Conservation (phyloP, 2,797 vertebrate genomes). For the Zalophus californianus region DNA sequence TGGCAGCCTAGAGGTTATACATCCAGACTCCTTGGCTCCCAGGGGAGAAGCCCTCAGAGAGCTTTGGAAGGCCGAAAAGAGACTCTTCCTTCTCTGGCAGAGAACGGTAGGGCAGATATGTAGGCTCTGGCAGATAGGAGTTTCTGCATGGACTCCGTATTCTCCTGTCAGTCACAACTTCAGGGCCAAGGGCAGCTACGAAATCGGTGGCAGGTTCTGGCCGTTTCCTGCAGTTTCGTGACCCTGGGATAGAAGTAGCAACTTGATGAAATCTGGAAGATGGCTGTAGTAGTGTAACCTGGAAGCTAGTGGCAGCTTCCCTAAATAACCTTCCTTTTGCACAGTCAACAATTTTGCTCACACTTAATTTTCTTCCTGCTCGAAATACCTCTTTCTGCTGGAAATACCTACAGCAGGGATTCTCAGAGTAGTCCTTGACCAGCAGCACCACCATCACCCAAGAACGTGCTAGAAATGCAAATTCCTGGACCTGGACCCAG, state of each 20-base stretch:
- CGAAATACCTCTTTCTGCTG: background rate
- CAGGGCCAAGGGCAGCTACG: background rate
- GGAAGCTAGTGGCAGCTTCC: background rate
- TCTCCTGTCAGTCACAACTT: background rate
- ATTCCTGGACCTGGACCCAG: background rate
- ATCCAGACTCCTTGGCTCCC: background rate
- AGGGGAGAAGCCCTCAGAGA: background rate
- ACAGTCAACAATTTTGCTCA: background rate
- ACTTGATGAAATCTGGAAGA: background rate
- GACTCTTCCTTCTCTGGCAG: background rate
- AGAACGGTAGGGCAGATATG: accelerated
- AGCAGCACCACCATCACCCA: background rate
- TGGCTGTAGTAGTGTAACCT: background rate
- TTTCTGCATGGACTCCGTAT: background rate
- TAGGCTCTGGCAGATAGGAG: background rate
- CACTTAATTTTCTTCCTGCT: background rate
- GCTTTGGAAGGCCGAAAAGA: background rate
- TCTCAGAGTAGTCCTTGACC: background rate
- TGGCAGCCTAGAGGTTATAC: background rate
- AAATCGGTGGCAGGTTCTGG: background rate
- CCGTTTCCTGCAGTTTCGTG: background rate
- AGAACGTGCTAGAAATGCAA: background rate
- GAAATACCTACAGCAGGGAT: background rate
- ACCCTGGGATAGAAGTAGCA: background rate
- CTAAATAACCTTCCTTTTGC: background rate